Percentiles rank a stretch among this genome's conserved stretches.
These are phyloP conservation scores for Oscheius myriophilus DNA, from an alignment of 2,888 invertebrate genomes.

Conservation along the genomic window DNA sequence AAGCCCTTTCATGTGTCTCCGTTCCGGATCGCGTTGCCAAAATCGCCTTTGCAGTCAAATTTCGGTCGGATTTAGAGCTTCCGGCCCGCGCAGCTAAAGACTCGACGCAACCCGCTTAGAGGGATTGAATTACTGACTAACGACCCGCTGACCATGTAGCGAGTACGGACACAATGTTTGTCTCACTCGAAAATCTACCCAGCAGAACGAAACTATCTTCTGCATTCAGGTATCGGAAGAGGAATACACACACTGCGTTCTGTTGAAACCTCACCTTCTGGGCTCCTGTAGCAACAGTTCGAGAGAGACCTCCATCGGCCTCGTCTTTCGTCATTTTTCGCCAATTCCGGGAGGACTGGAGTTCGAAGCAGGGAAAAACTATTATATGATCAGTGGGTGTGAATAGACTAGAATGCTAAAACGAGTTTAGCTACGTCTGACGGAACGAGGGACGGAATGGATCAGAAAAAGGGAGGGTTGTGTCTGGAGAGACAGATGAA, in stretches of 20 bases:
- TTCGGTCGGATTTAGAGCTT: background rate
- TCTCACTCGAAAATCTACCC: background rate
- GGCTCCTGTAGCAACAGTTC: slow-evolving; percentile 53
- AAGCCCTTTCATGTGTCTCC: background rate
- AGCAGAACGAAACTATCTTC: background rate
- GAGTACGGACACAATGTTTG: background rate
- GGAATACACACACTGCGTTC: slow-evolving; percentile 54
- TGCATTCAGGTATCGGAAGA: slow-evolving; percentile 49
- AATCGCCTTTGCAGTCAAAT: background rate
- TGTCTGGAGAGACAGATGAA: slow-evolving; percentile 66
- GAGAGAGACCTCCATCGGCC: slow-evolving; percentile 56
- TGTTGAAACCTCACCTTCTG: slow-evolving; percentile 38
- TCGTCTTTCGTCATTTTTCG: slow-evolving; percentile 69
- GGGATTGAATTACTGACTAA: slow-evolving; percentile 14
- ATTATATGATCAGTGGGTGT: slow-evolving; percentile 67
- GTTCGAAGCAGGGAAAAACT: slow-evolving; percentile 65
- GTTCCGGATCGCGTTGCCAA: background rate
- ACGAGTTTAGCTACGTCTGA: slow-evolving; percentile 65
- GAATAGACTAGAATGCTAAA: background rate
- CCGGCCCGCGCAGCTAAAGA: background rate
- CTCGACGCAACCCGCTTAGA: slow-evolving; percentile 1
- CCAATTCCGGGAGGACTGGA: slow-evolving; percentile 68
- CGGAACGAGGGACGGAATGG: slow-evolving; percentile 62
- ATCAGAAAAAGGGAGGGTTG: slow-evolving; percentile 63
- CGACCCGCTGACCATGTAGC: background rate